Conservation (phyloP, 2,113 vertebrate species). For the Protobothrops mucrosquamatus region DNA sequence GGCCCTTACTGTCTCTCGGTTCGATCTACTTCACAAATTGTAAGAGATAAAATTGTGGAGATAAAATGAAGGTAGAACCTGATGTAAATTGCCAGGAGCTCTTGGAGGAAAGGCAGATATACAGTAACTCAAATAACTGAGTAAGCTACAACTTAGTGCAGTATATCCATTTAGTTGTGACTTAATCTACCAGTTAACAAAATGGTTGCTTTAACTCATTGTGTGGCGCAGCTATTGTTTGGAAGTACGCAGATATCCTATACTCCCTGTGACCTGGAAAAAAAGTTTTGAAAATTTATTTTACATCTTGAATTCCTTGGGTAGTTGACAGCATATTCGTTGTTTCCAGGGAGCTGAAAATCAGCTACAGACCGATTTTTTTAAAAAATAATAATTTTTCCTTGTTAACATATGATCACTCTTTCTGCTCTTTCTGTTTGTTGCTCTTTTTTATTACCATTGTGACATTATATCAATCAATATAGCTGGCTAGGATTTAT, state of each 20-base stretch:
- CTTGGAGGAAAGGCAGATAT: neutral
- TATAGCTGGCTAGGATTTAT: neutral
- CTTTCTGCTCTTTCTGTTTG: neutral
- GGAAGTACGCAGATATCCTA: neutral
- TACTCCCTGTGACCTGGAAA: neutral
- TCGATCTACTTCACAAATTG: too few species aligned
- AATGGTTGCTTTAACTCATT: neutral
- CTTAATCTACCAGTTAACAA: neutral
- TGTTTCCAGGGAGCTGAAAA: neutral
- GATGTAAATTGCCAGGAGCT: neutral
- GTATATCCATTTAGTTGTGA: neutral
- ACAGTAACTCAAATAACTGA: neutral
- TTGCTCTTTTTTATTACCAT: neutral
- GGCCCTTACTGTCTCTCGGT: too few species aligned
- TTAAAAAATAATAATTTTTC: neutral
- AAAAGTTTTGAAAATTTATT: neutral
- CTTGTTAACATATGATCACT: neutral
- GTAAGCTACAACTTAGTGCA: neutral
- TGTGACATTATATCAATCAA: neutral
- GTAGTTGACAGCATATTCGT: neutral
- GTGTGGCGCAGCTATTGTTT: neutral
- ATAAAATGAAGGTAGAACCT: too few species aligned
- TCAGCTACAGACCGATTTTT: neutral
- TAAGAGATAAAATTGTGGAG: too few species aligned
- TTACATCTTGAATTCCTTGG: neutral